phyloP scores from a whole-genome alignment of 2,113 vertebrate genomes.

The Electrona antarctica region DNA sequence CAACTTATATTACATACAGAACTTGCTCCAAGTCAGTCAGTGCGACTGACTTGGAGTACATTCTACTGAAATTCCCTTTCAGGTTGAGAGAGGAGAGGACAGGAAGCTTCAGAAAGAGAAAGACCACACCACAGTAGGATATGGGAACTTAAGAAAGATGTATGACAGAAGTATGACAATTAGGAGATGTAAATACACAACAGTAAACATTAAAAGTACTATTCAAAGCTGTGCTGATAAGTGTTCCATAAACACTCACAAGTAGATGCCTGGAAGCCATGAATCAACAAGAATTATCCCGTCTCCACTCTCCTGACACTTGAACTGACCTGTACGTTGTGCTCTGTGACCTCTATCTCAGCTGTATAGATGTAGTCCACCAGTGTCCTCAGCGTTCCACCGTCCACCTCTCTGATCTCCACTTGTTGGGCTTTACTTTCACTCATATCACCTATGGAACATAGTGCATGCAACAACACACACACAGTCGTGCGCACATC shows the following conservation, averaged over 20 bases:
- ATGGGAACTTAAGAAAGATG: no score
- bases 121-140: neutral
- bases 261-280: no score
- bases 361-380: constrained; percentile 97
- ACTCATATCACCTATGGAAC: constrained; percentile 90
- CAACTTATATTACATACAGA: no score
- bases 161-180: no score
- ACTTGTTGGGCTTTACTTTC: constrained; percentile 95
- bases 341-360: constrained; percentile 93
- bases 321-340: constrained; percentile 89
- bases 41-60: neutral
- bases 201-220: no score
- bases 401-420: constrained; percentile 93
- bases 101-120: neutral
- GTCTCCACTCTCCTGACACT: no score
- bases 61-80: neutral
- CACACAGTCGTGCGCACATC: no score
- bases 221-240: no score
- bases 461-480: constrained; percentile 22
- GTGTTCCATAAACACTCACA: no score
- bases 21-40: no score
- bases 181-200: no score
- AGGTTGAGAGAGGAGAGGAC: neutral
- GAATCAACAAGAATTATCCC: no score
- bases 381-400: constrained; percentile 88